Percentiles rank a stretch among this genome's conserved stretches.
Evolutionary conservation across 2,113 vertebrate species (phyloP).

Genomic region (Lycaon pictus): DNA sequence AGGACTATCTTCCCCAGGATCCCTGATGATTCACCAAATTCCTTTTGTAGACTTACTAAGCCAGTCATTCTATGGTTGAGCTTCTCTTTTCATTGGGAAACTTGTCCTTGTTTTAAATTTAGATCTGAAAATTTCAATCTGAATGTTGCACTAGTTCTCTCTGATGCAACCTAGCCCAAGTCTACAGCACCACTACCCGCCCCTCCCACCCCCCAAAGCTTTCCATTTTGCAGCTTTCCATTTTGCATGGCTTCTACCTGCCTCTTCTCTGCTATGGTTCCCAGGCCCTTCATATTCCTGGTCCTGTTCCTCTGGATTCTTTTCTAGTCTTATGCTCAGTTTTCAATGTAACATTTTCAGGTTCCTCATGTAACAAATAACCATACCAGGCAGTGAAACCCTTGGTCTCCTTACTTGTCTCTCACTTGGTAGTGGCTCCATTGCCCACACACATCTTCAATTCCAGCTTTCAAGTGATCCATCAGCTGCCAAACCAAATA

Average conservation of each 20-base stretch:
- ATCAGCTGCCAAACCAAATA: constrained; percentile 90
- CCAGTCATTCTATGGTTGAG: not conserved
- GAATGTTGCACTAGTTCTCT: not conserved
- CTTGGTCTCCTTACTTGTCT: constrained; percentile 94
- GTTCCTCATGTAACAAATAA: fast-evolving
- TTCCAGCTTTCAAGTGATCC: constrained; percentile 95
- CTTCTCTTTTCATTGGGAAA: not conserved
- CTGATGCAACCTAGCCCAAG: not conserved
- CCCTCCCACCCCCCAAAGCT: not conserved
- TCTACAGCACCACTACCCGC: not conserved
- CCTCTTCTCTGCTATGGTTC: not conserved
- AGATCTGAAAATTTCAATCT: not conserved
- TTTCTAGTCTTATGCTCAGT: not conserved
- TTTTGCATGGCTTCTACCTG: not conserved
- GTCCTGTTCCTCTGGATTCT: not conserved
- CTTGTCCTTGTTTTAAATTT: not conserved
- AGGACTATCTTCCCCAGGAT: not conserved
- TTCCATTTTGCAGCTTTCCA: not conserved
- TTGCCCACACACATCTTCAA: constrained; percentile 98
- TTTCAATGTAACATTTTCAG: not conserved
- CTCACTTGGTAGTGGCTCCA: constrained; percentile 98
- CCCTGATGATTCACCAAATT: not conserved
- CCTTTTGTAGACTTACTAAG: not conserved
- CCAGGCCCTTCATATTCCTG: not conserved
- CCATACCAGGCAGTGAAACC: not conserved